A percentile compares a stretch with the other conserved stretches of the same genome.
Conservation (phyloP, 1,140 invertebrate species). For the Meloidogyne floridensis region DNA sequence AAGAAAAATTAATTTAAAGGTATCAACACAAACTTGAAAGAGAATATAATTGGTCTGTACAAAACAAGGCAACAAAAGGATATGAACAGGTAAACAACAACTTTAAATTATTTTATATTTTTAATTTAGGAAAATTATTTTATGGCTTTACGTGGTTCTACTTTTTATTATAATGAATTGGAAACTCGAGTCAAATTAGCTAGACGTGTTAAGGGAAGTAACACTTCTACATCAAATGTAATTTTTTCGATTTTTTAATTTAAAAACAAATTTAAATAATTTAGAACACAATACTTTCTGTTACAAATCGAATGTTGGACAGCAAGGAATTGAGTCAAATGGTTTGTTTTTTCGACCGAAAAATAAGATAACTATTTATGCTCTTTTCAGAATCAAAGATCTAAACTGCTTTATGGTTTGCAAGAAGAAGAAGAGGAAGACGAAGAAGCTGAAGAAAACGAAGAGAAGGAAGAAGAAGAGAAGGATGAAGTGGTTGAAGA, state of each 20-base stretch:
- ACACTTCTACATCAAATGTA: constrained; percentile 25
- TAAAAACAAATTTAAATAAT: constrained; percentile 30
- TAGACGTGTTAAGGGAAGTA: constrained; percentile 27
- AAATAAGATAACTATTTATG: neutral
- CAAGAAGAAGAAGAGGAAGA: constrained; percentile 14
- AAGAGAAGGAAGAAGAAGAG: constrained; percentile 1
- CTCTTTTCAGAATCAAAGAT: constrained; percentile 24
- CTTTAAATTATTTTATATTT: neutral
- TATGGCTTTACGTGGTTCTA: constrained; percentile 80
- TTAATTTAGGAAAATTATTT: constrained; percentile 74
- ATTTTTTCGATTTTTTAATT: neutral
- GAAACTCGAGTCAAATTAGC: constrained; percentile 75
- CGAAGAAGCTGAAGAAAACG: neutral
- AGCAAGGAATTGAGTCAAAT: constrained; percentile 29
- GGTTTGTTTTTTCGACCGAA: constrained; percentile 19
- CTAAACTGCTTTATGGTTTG: constrained; percentile 21
- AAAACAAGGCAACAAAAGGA: constrained; percentile 93
- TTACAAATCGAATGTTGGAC: constrained; percentile 30
- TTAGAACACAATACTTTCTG: constrained; percentile 38
- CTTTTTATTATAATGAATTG: constrained; percentile 93
- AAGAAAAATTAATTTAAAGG: constrained; percentile 44
- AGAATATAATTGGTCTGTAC: constrained; percentile 95
- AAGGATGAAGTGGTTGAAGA: neutral
- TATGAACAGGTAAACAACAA: constrained; percentile 82
- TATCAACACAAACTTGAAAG: constrained; percentile 93